Conservation (phyloP, 2,797 vertebrate genomes). For the Tauraco hartlaubi region DNA sequence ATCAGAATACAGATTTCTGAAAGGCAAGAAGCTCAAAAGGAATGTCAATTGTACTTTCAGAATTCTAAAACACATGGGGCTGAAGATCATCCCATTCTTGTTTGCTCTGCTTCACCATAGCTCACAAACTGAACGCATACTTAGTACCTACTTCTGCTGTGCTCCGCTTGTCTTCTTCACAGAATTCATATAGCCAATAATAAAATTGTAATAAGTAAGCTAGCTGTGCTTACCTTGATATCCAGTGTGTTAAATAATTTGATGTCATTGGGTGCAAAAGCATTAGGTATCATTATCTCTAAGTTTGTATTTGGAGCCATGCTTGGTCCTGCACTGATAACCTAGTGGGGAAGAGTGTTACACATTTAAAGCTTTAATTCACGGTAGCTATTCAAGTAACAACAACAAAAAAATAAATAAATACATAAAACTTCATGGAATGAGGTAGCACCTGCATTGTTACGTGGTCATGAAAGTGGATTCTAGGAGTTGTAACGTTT, state of each 20-base stretch:
- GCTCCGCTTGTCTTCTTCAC: not conserved
- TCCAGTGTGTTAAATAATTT: conserved; percentile 86
- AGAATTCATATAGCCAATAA: not conserved
- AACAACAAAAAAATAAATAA: not conserved
- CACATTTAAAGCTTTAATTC: not conserved
- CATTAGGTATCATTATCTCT: conserved; percentile 88
- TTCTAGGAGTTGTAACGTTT: not conserved
- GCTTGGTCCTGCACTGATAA: conserved; percentile 91
- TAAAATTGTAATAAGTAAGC: not conserved
- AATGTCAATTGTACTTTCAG: not conserved
- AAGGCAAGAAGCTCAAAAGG: not conserved
- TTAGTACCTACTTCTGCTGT: not conserved
- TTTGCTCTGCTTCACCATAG: not conserved
- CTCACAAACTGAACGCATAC: not conserved
- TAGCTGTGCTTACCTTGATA: conserved; percentile 84
- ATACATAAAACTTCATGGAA: not conserved
- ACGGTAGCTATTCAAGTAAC: not conserved
- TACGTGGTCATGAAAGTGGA: not conserved
- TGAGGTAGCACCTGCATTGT: not conserved
- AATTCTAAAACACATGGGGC: not conserved
- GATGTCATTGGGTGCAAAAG: conserved; percentile 81
- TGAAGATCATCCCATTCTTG: not conserved
- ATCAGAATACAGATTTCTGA: not conserved
- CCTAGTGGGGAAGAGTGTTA: conserved; percentile 76
- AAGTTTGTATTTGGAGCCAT: conserved; percentile 85